Evolutionary conservation across 2,888 invertebrate genomes (phyloP), one percentile per base, ranked within the genome.

Genomic region (Willowsia nigromaculata): DNA sequence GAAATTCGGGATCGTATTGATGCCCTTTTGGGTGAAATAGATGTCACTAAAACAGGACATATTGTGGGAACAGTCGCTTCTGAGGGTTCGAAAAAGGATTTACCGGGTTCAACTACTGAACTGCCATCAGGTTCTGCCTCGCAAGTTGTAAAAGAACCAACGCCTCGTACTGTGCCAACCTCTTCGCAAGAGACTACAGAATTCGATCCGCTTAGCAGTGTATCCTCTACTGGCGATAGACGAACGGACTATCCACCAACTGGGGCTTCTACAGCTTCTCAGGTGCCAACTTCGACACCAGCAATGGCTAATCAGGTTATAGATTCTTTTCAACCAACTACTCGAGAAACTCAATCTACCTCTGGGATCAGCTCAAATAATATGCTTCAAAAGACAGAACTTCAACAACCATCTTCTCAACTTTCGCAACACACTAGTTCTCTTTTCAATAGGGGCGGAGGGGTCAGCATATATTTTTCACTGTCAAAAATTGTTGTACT

Each of bases 331-430:
- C 87, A 81, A 50, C 89, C 80, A 37, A 43, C 78, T 30, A 25
- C 22, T 15, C 85, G 68, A 25, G 68, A 74, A 6, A 22, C 62
- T 18, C 90, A 85, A 25, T 25, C 65, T 18, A 80, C 71, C 30
- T 15, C 25, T 43, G 80, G 33, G 47, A 37, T 56, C 80, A 40
- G 81, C 56, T 68, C 68, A 30, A 74, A 33, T 37, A 37, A 37
- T 53, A 59, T 85, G 89, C 89, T 93, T 93, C 22, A 93, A 93
- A 56, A 93, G 43, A 33, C 40, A 68, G 68, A 40, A 71, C 83
- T 94, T 92, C 96, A 97, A 91, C 94, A 97, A 93, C 97, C 97
- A 97, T 97, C 97, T 0, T 97, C 97, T 5, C 97, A 97, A 92
- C 97, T 97, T 93, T 96, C 96, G 93, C 96, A 89, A 53, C 88